phyloP scores from a whole-genome alignment of 1,140 invertebrate species.

The Dendrolimus kikuchii region DNA sequence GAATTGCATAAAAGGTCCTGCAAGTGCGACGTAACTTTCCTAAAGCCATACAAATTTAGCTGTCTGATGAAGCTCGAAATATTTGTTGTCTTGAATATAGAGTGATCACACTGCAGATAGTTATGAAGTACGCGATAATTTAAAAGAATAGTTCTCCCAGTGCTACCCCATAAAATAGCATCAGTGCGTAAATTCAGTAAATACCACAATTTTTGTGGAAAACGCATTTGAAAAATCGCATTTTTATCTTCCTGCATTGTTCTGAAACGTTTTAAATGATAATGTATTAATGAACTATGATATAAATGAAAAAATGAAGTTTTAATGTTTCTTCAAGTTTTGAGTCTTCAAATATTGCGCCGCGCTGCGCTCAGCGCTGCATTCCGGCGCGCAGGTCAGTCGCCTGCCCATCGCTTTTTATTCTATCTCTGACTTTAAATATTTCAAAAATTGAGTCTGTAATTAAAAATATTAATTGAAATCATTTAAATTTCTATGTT shows the following conservation, averaged over 20 bases:
- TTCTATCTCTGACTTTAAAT: too few relatives aligned
- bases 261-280: not conserved
- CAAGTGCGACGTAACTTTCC: slow-evolving; percentile 75
- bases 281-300: too few relatives aligned
- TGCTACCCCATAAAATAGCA: slow-evolving; percentile 73
- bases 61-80: slow-evolving; percentile 77
- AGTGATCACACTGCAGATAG: slow-evolving; percentile 69
- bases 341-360: too few relatives aligned
- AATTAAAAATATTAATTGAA: too few relatives aligned
- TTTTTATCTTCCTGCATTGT: slow-evolving; percentile 46
- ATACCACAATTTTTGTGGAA: slow-evolving; percentile 76
- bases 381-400: too few relatives aligned
- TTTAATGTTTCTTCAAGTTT: too few relatives aligned
- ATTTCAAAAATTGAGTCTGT: too few relatives aligned
- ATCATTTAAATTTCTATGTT: too few relatives aligned
- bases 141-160: slow-evolving; percentile 71
- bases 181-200: slow-evolving; percentile 72
- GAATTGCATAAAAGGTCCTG: slow-evolving; percentile 72
- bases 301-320: too few relatives aligned
- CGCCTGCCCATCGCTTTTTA: too few relatives aligned
- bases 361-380: too few relatives aligned
- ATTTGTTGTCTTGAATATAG: slow-evolving; percentile 76
- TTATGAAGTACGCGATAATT: slow-evolving; percentile 73
- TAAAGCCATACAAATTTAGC: slow-evolving; percentile 76
- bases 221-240: slow-evolving; percentile 71